A percentile compares a stretch with the other conserved stretches of the same genome.
Conservation (phyloP, 1,140 invertebrate species). For the Cydia strobilella region DNA sequence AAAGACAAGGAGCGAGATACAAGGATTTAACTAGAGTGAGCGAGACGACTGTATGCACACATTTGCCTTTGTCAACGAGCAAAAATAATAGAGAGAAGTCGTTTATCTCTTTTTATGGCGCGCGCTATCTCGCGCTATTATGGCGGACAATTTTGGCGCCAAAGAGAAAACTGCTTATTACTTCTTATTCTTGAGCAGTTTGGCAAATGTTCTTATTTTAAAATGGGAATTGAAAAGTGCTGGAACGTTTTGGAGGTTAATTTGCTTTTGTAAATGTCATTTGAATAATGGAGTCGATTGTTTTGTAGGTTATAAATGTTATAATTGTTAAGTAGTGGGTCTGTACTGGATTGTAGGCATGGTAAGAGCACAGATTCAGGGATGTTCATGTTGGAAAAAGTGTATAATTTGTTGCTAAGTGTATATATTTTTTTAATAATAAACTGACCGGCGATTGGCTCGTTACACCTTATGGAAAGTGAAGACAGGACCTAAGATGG, state of each 20-base stretch:
- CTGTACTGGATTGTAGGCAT: no score
- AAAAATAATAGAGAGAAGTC: constrained; percentile 80
- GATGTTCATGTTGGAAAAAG: no score
- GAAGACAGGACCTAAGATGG: no score
- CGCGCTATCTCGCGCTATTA: constrained; percentile 78
- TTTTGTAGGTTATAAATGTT: neutral
- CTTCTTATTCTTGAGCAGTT: constrained; percentile 74
- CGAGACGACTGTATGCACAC: constrained; percentile 73
- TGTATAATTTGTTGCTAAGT: no score
- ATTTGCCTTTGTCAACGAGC: constrained; percentile 77
- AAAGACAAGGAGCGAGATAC: constrained; percentile 50
- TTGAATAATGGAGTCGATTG: neutral
- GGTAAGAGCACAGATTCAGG: no score
- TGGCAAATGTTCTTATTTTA: constrained; percentile 65
- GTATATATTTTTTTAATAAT: no score
- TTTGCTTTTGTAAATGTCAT: constrained; percentile 10
- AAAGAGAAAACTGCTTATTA: constrained; percentile 79
- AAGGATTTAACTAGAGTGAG: constrained; percentile 47
- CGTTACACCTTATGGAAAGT: no score
- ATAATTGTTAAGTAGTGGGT: no score
- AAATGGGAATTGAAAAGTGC: constrained; percentile 45
- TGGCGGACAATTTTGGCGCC: constrained; percentile 79
- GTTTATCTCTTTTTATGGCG: constrained; percentile 80
- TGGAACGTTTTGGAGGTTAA: constrained; percentile 15
- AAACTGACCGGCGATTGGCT: no score